Evolutionary conservation across 2,797 vertebrate genomes (phyloP), one percentile per base, ranked within the genome.

Genomic region (Botia kubotai): DNA sequence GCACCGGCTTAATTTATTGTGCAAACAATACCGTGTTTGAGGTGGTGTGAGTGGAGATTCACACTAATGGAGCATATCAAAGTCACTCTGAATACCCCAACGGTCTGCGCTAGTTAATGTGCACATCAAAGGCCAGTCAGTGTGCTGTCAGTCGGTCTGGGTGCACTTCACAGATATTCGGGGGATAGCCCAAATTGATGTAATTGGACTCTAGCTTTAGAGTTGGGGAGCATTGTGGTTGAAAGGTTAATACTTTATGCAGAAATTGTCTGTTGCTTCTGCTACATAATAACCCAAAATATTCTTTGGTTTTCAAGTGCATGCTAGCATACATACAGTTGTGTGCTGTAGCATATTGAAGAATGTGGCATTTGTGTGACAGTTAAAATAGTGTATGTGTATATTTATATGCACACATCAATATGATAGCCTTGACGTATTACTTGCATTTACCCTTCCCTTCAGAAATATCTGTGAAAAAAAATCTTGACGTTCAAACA

Each of bases 31-130:
- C 87, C 82, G 82, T 87, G 68, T 75, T 85, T 80, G 83, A 83
- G 87, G 68, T 83, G 60, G 72, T 86, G 39, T 82, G 75, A 29
- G 82, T 82, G 82, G 79, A 87, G 82, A 86, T 84, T 46, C 43
- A 86, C 77, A 87, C 71, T 92, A 91, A 91, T 88, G 84, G 87
- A 87, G 87, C 66, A 89, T 91, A 91, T 92, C 88, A 91, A 91
- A 92, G 90, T 91, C 88, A 91, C 87, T 86, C 86, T 91, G 89
- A 91, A 91, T 89, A 85, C 82, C 83, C 81, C 80, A 88, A 89
- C 86, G 83, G 88, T 90, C 86, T 87, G 85, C 86, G 87, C 84
- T 68, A 52, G 79, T 80, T 57, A 80, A 58, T 74, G 73, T 79
- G 53, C 82, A 90, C 85, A 91, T 93, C 89, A 92, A 92, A 92